These are phyloP conservation scores for Aphelocoma californica DNA, from an alignment of 2,797 vertebrate species.

Conservation along the genomic window DNA sequence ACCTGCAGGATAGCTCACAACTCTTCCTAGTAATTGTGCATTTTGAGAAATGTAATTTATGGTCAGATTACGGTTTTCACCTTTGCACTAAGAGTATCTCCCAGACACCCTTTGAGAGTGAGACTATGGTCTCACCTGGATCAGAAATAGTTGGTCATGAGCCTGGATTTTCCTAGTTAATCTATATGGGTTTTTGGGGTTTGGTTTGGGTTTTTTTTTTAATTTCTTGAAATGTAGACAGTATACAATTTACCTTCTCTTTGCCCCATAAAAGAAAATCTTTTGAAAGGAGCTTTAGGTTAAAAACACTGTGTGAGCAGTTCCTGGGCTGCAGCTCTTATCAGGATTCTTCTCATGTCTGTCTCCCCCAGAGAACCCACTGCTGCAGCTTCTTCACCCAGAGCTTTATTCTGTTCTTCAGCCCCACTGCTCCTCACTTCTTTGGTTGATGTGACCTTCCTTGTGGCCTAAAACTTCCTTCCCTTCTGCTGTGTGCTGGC, in stretches of 20 bases:
- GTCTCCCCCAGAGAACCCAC: neutral
- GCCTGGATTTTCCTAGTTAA: neutral
- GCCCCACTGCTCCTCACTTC: rapidly evolving
- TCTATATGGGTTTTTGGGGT: rapidly evolving
- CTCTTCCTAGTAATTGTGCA: neutral
- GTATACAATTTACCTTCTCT: neutral
- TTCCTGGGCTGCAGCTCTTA: neutral
- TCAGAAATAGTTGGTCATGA: neutral
- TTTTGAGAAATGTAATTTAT: neutral
- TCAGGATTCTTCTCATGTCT: neutral
- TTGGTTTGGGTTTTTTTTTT: neutral
- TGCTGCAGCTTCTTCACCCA: rapidly evolving
- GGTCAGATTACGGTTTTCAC: neutral
- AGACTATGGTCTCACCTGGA: neutral
- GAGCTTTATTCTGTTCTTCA: neutral
- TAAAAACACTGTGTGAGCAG: neutral
- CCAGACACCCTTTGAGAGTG: neutral
- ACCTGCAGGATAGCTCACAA: slow-evolving; percentile 21
- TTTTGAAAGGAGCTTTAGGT: neutral
- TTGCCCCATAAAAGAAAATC: neutral
- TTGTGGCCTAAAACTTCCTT: neutral
- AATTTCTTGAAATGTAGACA: neutral
- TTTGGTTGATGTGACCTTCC: neutral
- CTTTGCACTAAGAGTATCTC: neutral
- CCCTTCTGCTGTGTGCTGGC: neutral